Base-by-base conservation (phyloP, 2,888 invertebrate species). In the Dinocampus coccinellae region DNA sequence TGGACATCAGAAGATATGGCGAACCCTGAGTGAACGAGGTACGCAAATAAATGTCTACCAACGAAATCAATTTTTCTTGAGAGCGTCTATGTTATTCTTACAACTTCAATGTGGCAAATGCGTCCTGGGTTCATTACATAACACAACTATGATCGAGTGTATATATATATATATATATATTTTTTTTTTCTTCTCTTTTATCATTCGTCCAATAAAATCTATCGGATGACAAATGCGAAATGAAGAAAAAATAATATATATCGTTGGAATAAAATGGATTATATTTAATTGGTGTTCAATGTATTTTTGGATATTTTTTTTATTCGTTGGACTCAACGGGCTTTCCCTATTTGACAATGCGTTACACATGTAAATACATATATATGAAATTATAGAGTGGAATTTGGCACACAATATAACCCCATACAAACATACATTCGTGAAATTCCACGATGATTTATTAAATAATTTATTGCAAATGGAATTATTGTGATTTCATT, bases 1-100 rank as follows among this genome's bases (percentile, higher is more conserved):
- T 64, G 65, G 64, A 74, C 71, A 74, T 76, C 76, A 74, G 73
- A 73, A 73, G 69, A 73, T 72, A 69, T 71, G 71, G 69, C 60
- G 64, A 69, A 70, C 36, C 60, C 47, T 47, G 20, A n/a, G 29
- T 55, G 33, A 53, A 73, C 68, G 73, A 70, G 61, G 67, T 70
- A 69, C 72, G 62, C 66, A 73, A 73, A 76, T 76, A 73, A 73
- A 75, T 73, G 70, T 70, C 13, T 22, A 60, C 53, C 39, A 20
- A 61, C 63, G 69, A 71, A 71, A 69, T 73, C 58, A 66, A 73
- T 64, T 64, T 64, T 64, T 64, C 52, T 64, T 42, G 7, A 29
- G n/a, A 52, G n/a, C 24, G 29, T 60, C 34, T 60, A 60, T 62
- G 36, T 62, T 34, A 62, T 42, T 62, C 39, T 62, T 42, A 42